A percentile compares a stretch with the other conserved stretches of the same genome.
Evolutionary conservation across 35 echinoderm and acorn worm genomes (phyloP).

Genomic region (Patiria miniata): DNA sequence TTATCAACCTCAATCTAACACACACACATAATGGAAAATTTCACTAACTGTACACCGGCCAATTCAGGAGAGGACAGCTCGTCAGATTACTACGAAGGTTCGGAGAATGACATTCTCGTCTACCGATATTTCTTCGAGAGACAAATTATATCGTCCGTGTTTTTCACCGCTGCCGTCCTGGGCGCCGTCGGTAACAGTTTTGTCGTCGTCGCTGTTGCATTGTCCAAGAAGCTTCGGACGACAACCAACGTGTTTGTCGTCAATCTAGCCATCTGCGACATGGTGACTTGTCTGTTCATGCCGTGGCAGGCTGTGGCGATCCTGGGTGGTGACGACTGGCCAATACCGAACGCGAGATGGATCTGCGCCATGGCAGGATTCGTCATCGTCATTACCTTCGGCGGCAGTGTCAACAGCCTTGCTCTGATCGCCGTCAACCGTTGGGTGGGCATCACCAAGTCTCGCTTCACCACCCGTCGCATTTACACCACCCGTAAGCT

Average conservation of each 20-base stretch:
- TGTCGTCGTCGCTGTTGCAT: constrained; percentile 31
- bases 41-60: neutral
- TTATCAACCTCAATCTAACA: no score
- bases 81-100: neutral
- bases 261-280: constrained; percentile 47
- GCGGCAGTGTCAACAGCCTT: constrained; percentile 49
- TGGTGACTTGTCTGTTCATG: constrained; percentile 27
- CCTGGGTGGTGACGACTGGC: constrained; percentile 22
- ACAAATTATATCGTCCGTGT: neutral
- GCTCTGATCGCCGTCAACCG: constrained; percentile 54
- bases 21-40: neutral
- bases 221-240: constrained; percentile 27
- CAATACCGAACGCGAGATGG: constrained; percentile 46
- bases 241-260: constrained; percentile 48
- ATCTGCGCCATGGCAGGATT: constrained; percentile 59
- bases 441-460: constrained; percentile 41
- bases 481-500: constrained; percentile 34
- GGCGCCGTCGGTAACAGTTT: constrained; percentile 35
- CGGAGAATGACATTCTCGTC: neutral
- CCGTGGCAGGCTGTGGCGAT: constrained; percentile 43
- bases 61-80: neutral
- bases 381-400: constrained; percentile 48
- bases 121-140: neutral
- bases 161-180: neutral
- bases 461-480: neutral